These are phyloP conservation scores for Percopsis transmontana DNA, from an alignment of 2,113 vertebrate species.

Conservation along the genomic window DNA sequence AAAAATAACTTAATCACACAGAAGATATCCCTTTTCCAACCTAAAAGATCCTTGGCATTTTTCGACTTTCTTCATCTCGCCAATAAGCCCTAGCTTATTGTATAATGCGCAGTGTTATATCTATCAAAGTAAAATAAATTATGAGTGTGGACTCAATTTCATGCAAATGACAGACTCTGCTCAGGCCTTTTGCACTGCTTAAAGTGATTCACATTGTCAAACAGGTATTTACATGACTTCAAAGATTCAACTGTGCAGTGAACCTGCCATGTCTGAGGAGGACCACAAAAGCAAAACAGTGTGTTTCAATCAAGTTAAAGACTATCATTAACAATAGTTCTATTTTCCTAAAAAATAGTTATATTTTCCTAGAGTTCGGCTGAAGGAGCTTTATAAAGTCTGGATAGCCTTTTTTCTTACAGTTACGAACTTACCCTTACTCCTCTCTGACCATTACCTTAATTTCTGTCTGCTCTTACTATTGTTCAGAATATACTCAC, in stretches of 20 bases:
- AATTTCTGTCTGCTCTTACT: neutral
- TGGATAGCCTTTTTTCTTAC: neutral
- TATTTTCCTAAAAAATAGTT: neutral
- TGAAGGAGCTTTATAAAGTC: slow-evolving; percentile 6
- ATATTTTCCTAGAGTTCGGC: neutral
- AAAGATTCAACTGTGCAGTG: neutral
- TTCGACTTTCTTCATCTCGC: too few relatives aligned
- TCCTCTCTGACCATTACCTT: too few relatives aligned
- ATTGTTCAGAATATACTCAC: neutral
- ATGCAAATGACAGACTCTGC: neutral
- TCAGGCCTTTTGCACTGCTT: neutral
- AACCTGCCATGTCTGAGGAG: neutral
- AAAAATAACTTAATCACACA: too few relatives aligned
- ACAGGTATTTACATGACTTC: slow-evolving; percentile 14
- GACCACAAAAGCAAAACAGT: neutral
- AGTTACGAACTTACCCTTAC: neutral
- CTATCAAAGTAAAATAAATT: neutral
- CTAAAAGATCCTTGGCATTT: too few relatives aligned
- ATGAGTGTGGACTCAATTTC: neutral
- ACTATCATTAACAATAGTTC: neutral
- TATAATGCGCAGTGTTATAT: too few relatives aligned
- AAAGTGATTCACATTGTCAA: neutral
- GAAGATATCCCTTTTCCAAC: too few relatives aligned
- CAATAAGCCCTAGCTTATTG: too few relatives aligned
- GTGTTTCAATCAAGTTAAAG: neutral